Conservation (phyloP, 2,113 vertebrate genomes). For the Coregonus clupeaformis region DNA sequence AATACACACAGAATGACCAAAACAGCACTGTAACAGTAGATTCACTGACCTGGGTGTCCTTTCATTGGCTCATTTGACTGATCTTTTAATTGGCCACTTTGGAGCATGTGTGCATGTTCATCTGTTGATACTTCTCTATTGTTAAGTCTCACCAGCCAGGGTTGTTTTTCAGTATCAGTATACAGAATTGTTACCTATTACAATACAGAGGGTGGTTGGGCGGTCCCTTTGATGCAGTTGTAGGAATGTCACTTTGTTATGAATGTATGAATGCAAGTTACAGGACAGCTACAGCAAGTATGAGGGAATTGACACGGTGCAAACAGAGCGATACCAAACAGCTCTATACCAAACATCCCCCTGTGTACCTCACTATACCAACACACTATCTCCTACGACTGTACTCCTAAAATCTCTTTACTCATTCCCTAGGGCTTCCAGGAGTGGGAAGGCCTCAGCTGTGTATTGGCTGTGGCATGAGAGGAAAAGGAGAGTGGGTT, state of each 20-base stretch:
- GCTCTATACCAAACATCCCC: no score
- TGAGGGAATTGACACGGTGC: not conserved
- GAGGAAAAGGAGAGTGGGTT: slow-evolving; percentile 14
- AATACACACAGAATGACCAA: not conserved
- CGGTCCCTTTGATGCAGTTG: not conserved
- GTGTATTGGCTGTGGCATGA: slow-evolving; percentile 21
- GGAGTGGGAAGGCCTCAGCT: not conserved
- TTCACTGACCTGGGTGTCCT: not conserved
- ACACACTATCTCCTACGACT: no score
- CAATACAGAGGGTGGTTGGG: not conserved
- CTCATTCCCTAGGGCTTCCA: not conserved
- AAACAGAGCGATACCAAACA: no score
- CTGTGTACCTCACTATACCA: no score
- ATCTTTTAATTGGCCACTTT: not conserved
- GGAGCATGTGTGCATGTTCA: not conserved
- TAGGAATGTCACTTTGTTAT: not conserved
- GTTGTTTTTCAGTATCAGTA: no score
- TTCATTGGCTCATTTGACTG: not conserved
- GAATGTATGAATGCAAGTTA: not conserved
- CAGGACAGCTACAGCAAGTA: not conserved
- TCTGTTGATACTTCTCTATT: not conserved
- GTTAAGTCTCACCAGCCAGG: not conserved
- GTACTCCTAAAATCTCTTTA: not conserved
- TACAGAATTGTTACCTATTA: no score
- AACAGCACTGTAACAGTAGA: not conserved